Conservation (phyloP, 2,888 invertebrate species). For the Capitulum mitella region DNA sequence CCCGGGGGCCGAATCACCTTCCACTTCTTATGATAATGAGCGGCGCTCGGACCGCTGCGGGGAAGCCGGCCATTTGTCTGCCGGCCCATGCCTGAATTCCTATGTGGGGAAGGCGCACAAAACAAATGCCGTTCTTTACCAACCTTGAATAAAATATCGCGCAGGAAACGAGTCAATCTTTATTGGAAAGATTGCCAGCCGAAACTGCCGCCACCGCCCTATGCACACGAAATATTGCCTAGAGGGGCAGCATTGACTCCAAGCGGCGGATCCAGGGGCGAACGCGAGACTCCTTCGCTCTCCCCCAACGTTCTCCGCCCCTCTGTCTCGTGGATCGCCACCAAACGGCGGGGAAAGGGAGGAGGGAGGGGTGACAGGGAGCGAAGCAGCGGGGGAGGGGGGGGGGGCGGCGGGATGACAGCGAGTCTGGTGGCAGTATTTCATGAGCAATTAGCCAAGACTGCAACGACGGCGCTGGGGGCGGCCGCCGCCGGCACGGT, state of each 20-base stretch:
- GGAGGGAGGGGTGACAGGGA: too few species aligned
- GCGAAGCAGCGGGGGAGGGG: not conserved
- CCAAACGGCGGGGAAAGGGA: too few species aligned
- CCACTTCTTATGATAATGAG: slow-evolving; percentile 23
- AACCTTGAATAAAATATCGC: slow-evolving; percentile 13
- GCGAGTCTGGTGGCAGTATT: not conserved
- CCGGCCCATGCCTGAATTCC: not conserved
- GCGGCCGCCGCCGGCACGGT: not conserved
- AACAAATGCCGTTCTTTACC: slow-evolving; percentile 20
- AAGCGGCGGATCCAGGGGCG: not conserved
- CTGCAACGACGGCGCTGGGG: not conserved
- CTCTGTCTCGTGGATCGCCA: too few species aligned
- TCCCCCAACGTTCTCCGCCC: not conserved
- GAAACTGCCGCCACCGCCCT: not conserved
- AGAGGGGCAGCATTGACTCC: not conserved
- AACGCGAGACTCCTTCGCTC: not conserved
- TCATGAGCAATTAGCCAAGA: not conserved
- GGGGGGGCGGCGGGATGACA: not conserved
- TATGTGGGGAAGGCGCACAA: not conserved
- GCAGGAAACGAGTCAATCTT: slow-evolving; percentile 16
- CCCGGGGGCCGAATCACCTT: not conserved
- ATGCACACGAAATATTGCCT: not conserved
- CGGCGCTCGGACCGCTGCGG: not conserved
- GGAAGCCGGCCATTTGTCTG: not conserved
- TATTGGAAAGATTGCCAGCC: not conserved